Evolutionary conservation across 2,888 invertebrate genomes (phyloP).

Genomic region (Steinernema scapterisci): DNA sequence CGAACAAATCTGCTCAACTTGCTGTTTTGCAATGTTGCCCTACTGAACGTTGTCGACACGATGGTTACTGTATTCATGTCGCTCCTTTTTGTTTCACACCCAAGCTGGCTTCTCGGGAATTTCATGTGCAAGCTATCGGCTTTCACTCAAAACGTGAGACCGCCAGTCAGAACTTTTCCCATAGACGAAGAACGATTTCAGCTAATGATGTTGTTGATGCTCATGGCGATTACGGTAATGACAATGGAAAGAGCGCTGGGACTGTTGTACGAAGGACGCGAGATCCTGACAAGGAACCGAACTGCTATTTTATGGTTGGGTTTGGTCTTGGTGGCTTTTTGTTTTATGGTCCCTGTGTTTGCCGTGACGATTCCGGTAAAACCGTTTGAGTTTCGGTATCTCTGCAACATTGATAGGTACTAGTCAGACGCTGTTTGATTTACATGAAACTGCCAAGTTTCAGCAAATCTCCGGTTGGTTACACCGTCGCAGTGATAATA

Average conservation of each 20-base stretch:
- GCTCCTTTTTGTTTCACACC: constrained; percentile 21
- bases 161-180: background rate
- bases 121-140: constrained; percentile 39
- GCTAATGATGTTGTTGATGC: constrained; percentile 49
- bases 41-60: constrained; percentile 42
- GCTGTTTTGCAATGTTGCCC: constrained; percentile 42
- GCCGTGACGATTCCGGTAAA: constrained; percentile 54
- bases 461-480: constrained; percentile 59
- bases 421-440: background rate
- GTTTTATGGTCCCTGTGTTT: constrained; percentile 42
- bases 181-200: background rate
- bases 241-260: constrained; percentile 58
- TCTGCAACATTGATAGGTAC: constrained; percentile 62
- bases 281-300: constrained; percentile 42
- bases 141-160: constrained; percentile 56
- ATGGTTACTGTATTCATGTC: constrained; percentile 12
- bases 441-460: constrained; percentile 36
- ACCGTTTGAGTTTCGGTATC: constrained; percentile 57
- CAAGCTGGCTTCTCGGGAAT: background rate
- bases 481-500: constrained; percentile 54
- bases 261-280: constrained; percentile 42
- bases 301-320: constrained; percentile 34
- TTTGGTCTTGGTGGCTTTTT: constrained; percentile 41
- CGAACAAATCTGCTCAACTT: constrained; percentile 47
- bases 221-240: constrained; percentile 58